Base-by-base conservation (phyloP, 2,888 invertebrate genomes). In the Unio pictorum region DNA sequence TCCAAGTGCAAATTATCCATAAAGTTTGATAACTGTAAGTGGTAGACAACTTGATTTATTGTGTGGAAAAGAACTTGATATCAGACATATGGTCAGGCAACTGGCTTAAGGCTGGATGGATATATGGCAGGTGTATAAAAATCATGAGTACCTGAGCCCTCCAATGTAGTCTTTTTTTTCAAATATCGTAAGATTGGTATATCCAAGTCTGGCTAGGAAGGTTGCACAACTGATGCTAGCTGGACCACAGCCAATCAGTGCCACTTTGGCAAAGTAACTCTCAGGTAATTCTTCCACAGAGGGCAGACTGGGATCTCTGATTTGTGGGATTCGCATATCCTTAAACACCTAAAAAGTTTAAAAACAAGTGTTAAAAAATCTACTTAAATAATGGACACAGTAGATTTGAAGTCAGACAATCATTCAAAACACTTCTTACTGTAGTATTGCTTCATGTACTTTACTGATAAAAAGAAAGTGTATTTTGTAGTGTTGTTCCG, bases 141-240 rank as follows among this genome's bases (percentile, higher is more conserved):
- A 66, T 30, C 11, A 8, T 0, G 1, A 61, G 71, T 89, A 95
- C 95, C 95, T 95, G 20, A 99, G 91, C 4, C 99, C 99, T 17
- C 99, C 99, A 64, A 96, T 90, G 87, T 94, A 96, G 2, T 93
- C 90, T 82, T 95, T 92, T 88, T 95, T 97, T 90, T 99, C 99
- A 90, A 95, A 99, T 75, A 99, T 94, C 0, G 95, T 97, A 30
- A 99, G 91, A 86, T 98, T 92, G 11, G 93, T 93, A 88, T 99
- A 99, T 0, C 99, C 99, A 23, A 99, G 91, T 30, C 99, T 92
- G 0, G 95, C 98, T 26, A 99, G 91, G 91, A 96, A 99, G 23
- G 98, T 97, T 1, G 98, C 98, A 87, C 99, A 99, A 17, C 98
- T 98, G 68, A 98, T 92, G 15, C 97, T 96, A 5, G 99, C 97